Evolutionary conservation across 1,140 invertebrate species (phyloP).

Genomic region (Conus ventricosus): DNA sequence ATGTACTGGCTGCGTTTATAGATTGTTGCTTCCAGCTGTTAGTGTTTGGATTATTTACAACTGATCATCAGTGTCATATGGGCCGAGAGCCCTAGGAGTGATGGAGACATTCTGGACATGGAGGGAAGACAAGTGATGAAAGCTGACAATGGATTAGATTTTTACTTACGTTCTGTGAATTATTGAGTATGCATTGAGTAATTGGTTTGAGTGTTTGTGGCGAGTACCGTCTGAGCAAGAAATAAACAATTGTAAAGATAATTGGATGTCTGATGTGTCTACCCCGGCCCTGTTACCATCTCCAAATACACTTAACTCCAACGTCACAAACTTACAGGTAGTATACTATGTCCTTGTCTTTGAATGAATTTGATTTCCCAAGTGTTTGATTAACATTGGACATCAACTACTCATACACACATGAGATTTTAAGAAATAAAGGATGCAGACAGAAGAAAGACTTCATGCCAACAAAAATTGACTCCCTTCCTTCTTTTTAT

Average conservation of each 20-base stretch:
- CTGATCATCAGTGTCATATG: background rate
- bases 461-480: no score
- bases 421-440: no score
- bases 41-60: background rate
- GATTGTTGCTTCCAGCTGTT: background rate
- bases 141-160: background rate
- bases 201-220: background rate
- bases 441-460: no score
- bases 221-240: background rate
- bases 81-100: background rate
- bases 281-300: no score
- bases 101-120: background rate
- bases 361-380: no score
- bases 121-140: background rate
- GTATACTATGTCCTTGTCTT: no score
- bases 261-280: no score
- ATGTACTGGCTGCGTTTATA: conserved; percentile 91
- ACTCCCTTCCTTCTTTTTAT: no score
- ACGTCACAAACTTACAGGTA: no score
- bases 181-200: background rate
- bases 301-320: no score
- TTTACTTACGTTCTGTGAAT: background rate
- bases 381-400: no score
- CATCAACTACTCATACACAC: no score
- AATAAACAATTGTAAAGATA: background rate